Base-by-base conservation (phyloP, 2,797 vertebrate species). In the Ibycter americanus region DNA sequence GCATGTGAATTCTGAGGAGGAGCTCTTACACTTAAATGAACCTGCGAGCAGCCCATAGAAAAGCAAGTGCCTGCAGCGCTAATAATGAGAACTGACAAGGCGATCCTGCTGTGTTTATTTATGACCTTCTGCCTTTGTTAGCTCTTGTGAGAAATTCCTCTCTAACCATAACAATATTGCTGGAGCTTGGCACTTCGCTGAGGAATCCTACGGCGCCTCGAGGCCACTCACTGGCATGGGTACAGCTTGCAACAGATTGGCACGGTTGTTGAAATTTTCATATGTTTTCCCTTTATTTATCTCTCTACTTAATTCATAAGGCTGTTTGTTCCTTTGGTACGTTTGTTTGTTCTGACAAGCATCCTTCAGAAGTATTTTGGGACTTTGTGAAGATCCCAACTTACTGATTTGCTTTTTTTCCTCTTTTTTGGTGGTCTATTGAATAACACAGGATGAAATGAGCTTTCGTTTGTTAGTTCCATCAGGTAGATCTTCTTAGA, bases 71-170 rank as follows among this genome's bases (percentile, higher is more conserved):
- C 97, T 92, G 97, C 97, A 97, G 98, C 52, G 97, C 98, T 98
- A 97, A 98, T 98, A 98, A 98, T 98, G 98, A 98, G 98, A 98
- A 98, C 96, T 98, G 98, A 98, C 98, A 98, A 97, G 98, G 97
- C 97, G 22, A 62, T 93, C 98, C 98, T 98, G 98, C 98, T 98
- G 98, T 98, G 98, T 98, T 98, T 98, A 98, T 98, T 98, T 98
- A 98, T 98, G 98, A 98, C 98, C 98, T 98, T 98, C 98, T 98
- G 98, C 98, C 98, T 98, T 98, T 98, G 98, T 98, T 98, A 98
- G 98, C 98, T 97, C 98, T 98, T 98, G 98, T 98, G 98, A 98
- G 98, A 98, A 98, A 98, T 98, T 98, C 98, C 97, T 98, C 96
- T 97, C 98, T 97, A 98, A 98, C 98, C 98, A 97, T 97, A 98